Evolutionary conservation across 1,140 invertebrate species (phyloP), one percentile per base, ranked within the genome.

Genomic region (Apis dorsata): DNA sequence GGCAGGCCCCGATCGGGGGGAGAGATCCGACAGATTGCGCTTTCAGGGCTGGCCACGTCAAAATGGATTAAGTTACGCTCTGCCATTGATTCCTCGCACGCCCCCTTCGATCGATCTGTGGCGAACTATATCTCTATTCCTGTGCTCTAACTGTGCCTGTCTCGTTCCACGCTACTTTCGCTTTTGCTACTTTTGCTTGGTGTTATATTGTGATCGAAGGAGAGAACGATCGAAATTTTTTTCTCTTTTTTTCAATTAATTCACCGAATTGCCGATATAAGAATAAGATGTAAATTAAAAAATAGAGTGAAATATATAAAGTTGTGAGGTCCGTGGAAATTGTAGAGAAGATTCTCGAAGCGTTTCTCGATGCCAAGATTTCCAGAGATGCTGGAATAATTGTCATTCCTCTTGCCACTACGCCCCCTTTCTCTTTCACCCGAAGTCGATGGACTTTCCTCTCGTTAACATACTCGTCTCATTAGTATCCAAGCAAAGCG

Each of bases 61-160:
- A 77, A 83, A 78, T 70, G 66, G 81, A 83, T 78, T 82, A 82
- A 82, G 81, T 78, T 83, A 79, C 81, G 75, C 59, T 59, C 53
- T 24, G 65, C 57, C 68, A 53, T 83, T 70, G 81, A 83, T 83
- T 69, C 75, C 49, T 63, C 28, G 73, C 57, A 28, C 65, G 24
- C 49, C 55, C 44, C 34, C 21, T 17, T 68, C 49, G 15, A 68
- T 68, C 75, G 51, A 51, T 65, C 28, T 55, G 5, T n/a, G 28
- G 57, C 13, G 34, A 65, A 21, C 21, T 63, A 51, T 76, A 75
- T 76, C 74, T 76, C 55, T 51, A 60, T 72, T 24, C 49, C 49
- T 28, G 49, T 13, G 19, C n/a, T 17, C 21, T 9, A 49, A 53
- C 24, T 10, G 19, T n/a, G 15, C 44, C 13, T 21, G 13, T 49